These are phyloP conservation scores for Lutraria rhynchaena DNA, from an alignment of 1,140 invertebrate species.

Conservation along the genomic window DNA sequence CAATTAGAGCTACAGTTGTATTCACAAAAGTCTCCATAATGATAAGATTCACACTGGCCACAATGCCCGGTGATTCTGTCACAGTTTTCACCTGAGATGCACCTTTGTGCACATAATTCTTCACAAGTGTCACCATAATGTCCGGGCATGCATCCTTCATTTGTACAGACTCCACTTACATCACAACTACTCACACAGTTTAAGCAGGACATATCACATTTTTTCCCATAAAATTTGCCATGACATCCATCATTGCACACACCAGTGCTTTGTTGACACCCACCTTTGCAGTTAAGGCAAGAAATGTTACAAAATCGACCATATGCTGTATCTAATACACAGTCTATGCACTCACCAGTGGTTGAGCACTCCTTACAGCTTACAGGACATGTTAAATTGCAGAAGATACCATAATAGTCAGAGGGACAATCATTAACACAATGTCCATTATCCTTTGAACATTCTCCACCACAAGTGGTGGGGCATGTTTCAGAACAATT, in stretches of 20 bases:
- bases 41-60: neutral
- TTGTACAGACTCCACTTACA: neutral
- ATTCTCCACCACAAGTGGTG: neutral
- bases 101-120: neutral
- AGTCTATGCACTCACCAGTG: neutral
- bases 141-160: neutral
- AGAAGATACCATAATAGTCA: neutral
- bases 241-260: neutral
- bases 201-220: neutral
- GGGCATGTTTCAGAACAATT: neutral
- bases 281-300: constrained; percentile 7
- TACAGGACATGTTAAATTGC: neutral
- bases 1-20: constrained; percentile 15
- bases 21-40: constrained; percentile 16
- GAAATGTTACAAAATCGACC: neutral
- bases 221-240: constrained; percentile 9
- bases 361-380: neutral
- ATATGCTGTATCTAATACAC: neutral
- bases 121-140: constrained; percentile 11
- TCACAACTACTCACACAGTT: constrained; percentile 1
- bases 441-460: neutral
- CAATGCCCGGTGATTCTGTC: neutral
- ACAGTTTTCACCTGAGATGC: constrained; percentile 9
- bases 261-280: neutral
- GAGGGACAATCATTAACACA: neutral